These are phyloP conservation scores for Fragum sueziense DNA, from an alignment of 2,888 invertebrate genomes.

Conservation along the genomic window DNA sequence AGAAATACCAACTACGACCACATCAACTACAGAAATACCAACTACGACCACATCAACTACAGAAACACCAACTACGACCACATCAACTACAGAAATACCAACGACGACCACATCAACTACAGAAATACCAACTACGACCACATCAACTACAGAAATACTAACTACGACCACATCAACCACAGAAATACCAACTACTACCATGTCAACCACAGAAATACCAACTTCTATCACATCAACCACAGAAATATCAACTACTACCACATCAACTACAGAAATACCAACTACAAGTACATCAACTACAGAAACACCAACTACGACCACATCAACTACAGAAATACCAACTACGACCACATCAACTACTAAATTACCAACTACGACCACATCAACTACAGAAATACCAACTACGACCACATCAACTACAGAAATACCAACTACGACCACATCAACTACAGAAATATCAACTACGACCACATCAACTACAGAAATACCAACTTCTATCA, in stretches of 20 bases:
- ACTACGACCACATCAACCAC: background rate
- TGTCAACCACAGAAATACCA: background rate
- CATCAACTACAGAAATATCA: background rate
- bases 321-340: constrained; percentile 3
- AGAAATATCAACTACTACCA: background rate
- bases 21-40: background rate
- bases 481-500: background rate
- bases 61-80: background rate
- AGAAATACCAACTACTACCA: background rate
- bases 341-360: background rate
- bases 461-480: background rate
- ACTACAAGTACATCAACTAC: background rate
- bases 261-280: background rate
- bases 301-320: background rate
- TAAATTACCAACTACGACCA: background rate
- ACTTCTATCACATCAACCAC: background rate
- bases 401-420: background rate
- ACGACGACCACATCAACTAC: background rate
- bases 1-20: background rate
- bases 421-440: background rate
- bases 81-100: background rate
- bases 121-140: background rate
- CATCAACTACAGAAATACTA: background rate
- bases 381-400: background rate
- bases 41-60: background rate